phyloP scores from a whole-genome alignment of 2,888 invertebrate genomes.

The Sepioteuthis lessoniana region DNA sequence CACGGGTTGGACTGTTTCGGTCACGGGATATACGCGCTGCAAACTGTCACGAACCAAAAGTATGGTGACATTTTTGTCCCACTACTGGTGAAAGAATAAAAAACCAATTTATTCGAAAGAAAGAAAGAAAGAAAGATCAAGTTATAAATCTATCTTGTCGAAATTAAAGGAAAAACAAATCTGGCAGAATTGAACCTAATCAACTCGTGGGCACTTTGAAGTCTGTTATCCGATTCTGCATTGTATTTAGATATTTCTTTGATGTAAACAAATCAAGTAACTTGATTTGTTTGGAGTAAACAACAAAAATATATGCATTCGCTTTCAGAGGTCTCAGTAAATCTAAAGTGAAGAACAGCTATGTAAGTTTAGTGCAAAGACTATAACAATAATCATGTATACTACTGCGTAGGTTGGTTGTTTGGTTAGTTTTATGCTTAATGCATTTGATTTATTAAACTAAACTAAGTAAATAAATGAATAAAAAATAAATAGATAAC shows the following conservation, averaged over 20 bases:
- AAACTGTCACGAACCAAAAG: too few species aligned
- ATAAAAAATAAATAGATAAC: too few species aligned
- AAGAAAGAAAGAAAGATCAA: not conserved
- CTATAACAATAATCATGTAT: not conserved
- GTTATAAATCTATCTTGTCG: not conserved
- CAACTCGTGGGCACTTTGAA: not conserved
- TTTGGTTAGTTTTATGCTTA: too few species aligned
- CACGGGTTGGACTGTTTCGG: too few species aligned
- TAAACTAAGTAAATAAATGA: too few species aligned
- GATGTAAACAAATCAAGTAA: not conserved
- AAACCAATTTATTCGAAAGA: not conserved
- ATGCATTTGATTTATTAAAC: too few species aligned
- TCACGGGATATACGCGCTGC: too few species aligned
- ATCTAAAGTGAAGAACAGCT: not conserved
- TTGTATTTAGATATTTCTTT: not conserved
- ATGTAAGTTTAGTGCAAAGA: too few species aligned
- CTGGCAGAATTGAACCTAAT: not conserved
- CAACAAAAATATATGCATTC: not conserved
- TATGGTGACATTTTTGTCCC: too few species aligned
- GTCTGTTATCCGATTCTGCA: not conserved
- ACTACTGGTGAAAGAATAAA: not conserved
- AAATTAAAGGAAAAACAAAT: not conserved
- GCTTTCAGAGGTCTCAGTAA: not conserved
- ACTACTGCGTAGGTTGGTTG: not conserved
- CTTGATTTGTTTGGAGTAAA: not conserved